A percentile compares a stretch with the other conserved stretches of the same genome.
phyloP scores from a whole-genome alignment of 2,888 invertebrate species.

The Cryptocheilus praepositus region DNA sequence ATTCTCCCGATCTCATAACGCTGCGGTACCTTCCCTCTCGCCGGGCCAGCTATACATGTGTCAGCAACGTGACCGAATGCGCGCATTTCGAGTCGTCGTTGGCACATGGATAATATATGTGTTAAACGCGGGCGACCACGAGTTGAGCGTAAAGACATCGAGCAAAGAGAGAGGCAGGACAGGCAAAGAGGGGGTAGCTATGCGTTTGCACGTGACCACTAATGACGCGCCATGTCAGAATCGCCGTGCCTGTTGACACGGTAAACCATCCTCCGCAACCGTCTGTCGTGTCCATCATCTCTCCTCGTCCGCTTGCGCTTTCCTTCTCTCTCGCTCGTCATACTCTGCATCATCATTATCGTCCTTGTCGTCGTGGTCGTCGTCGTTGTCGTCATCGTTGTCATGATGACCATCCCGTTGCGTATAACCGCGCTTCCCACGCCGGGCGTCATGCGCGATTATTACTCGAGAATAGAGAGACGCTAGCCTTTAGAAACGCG shows the following conservation, averaged over 20 bases:
- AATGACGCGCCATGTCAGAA: slow-evolving; percentile 68
- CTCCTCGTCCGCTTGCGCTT: background rate
- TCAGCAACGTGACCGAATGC: no score
- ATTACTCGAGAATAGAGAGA: slow-evolving; percentile 24
- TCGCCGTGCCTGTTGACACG: slow-evolving; percentile 66
- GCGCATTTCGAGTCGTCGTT: no score
- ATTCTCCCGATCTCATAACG: no score
- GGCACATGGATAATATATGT: no score
- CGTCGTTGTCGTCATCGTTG: slow-evolving; percentile 31
- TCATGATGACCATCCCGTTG: slow-evolving; percentile 11
- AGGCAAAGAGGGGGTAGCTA: background rate
- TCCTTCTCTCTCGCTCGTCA: background rate
- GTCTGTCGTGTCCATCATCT: slow-evolving; percentile 16
- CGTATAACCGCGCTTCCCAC: background rate
- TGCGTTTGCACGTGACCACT: slow-evolving; percentile 64
- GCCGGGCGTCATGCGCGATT: slow-evolving; percentile 28
- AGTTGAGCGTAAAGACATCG: background rate
- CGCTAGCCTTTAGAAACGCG: no score
- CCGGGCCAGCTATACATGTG: no score
- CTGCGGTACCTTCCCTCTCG: no score
- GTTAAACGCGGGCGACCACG: background rate
- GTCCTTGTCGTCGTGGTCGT: slow-evolving; percentile 35
- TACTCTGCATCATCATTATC: slow-evolving; percentile 34
- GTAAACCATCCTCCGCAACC: slow-evolving; percentile 59
- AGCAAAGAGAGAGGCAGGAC: background rate